phyloP scores from a whole-genome alignment of 2,113 vertebrate genomes.

The Percina caprodes region DNA sequence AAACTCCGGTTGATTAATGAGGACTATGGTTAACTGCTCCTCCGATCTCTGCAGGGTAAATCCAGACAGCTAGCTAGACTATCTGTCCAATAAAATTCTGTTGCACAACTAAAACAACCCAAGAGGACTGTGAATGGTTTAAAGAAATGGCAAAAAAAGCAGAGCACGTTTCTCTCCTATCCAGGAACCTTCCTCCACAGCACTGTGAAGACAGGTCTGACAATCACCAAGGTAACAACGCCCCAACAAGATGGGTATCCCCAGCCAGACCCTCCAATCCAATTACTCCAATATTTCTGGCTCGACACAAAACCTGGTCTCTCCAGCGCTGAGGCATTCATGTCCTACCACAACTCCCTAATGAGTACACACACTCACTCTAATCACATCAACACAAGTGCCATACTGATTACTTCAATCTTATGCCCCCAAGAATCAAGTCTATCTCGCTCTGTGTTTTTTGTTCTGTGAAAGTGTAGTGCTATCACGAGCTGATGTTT shows the following conservation, averaged over 20 bases:
- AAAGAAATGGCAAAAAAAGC: too few species aligned
- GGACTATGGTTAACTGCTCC: too few species aligned
- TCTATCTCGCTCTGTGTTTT: not conserved
- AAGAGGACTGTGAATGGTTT: too few species aligned
- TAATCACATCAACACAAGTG: slow-evolving; percentile 34
- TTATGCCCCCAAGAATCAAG: slow-evolving; percentile 8
- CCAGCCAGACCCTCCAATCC: slow-evolving; percentile 29
- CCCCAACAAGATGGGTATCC: slow-evolving; percentile 70
- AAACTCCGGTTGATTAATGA: too few species aligned
- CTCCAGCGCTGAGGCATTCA: slow-evolving; percentile 6
- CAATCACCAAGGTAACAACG: slow-evolving; percentile 69
- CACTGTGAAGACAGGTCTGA: too few species aligned
- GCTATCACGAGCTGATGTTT: not conserved
- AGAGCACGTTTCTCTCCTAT: too few species aligned
- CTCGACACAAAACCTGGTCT: slow-evolving; percentile 17
- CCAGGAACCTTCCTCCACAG: too few species aligned
- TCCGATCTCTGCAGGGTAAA: too few species aligned
- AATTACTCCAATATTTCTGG: slow-evolving; percentile 14
- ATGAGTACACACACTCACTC: slow-evolving; percentile 26
- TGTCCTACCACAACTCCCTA: slow-evolving; percentile 28
- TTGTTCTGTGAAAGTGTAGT: slow-evolving; percentile 1
- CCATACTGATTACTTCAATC: slow-evolving; percentile 20
- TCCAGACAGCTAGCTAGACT: too few species aligned
- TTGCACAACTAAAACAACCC: too few species aligned
- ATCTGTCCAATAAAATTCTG: too few species aligned